Evolutionary conservation across 1,140 invertebrate genomes (phyloP), one percentile per base, ranked within the genome.

Genomic region (Tetraneura akinire): DNA sequence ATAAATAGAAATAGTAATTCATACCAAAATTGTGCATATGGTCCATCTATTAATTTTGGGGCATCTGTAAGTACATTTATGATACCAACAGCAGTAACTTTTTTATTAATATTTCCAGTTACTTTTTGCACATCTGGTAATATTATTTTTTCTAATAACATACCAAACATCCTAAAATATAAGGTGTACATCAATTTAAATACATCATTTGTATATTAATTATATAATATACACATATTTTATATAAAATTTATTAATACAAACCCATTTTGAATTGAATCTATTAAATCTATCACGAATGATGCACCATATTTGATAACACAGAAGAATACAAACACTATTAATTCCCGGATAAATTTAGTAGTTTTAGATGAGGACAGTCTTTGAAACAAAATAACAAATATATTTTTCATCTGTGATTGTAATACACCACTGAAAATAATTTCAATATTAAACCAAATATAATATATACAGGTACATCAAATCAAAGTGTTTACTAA

Each of bases 351-450:
- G 2, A 98, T 90, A 86, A 92, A 98, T 87, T 98, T 98, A 0
- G 94, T 94, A 0, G 97, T 98, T 87, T 97, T 98, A 0, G 94
- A 95, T 0, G 92, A 93, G 6, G 93, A 93, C 51, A 98, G 87
- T 81, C 96, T 88, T 88, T 96, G 94, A 86, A 99, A 98, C 8
- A 98, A 87, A 66, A 98, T 85, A 3, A 95, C 88, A 85, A 98
- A 96, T 66, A 98, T 90, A 87, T 97, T 93, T 84, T 94, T 94
- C 83, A 95, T 89, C 84, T 91, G 96, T 32, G 90, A 89, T 66
- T 90, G 87, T 82, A 98, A 86, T 45, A 90, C 86, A 57, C 89
- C 87, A 16, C 90, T 92, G 81, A 84, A 86, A 88, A 82, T 81
- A 84, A 83, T 83, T 37, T 37, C 32, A 37, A 37, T 53, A 81